A percentile compares a stretch with the other conserved stretches of the same genome.
These are phyloP conservation scores for Cricetomys ansorgei DNA, from an alignment of 2,113 vertebrate species.

Conservation along the genomic window DNA sequence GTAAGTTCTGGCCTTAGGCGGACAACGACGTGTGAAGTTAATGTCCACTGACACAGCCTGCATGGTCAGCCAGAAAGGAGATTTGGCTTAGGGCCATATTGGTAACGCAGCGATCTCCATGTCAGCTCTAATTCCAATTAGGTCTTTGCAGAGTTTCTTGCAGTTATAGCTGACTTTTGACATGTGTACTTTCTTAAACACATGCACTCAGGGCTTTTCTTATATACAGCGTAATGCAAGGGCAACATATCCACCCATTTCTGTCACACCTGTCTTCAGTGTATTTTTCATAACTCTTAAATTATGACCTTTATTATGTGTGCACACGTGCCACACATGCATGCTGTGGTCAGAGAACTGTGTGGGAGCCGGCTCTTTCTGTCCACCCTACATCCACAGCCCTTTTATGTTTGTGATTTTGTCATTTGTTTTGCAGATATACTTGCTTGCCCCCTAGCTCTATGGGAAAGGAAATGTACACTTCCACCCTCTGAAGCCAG, in stretches of 20 bases:
- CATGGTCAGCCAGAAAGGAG: constrained; percentile 75
- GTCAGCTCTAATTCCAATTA: constrained; percentile 57
- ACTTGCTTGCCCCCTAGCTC: neutral
- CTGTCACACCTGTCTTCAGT: neutral
- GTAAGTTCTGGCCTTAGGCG: constrained; percentile 55
- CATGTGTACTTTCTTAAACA: constrained; percentile 51
- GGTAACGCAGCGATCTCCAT: constrained; percentile 24
- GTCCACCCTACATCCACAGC: too few species aligned
- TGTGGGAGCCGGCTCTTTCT: neutral
- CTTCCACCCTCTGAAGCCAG: neutral
- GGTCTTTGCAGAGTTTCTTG: constrained; percentile 50
- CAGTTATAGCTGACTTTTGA: constrained; percentile 48
- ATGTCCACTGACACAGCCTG: constrained; percentile 70
- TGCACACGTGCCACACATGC: neutral
- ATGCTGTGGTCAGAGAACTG: neutral
- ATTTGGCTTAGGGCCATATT: constrained; percentile 57
- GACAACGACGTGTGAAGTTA: constrained; percentile 71
- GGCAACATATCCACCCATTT: neutral
- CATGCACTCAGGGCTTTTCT: neutral
- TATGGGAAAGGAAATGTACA: neutral
- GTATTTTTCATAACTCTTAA: neutral
- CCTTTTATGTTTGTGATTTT: constrained; percentile 14
- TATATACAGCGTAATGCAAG: neutral
- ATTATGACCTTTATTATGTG: neutral
- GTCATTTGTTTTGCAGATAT: neutral